A percentile compares a stretch with the other conserved stretches of the same genome.
phyloP scores from a whole-genome alignment of 2,113 vertebrate genomes.

The Ginglymostoma cirratum region DNA sequence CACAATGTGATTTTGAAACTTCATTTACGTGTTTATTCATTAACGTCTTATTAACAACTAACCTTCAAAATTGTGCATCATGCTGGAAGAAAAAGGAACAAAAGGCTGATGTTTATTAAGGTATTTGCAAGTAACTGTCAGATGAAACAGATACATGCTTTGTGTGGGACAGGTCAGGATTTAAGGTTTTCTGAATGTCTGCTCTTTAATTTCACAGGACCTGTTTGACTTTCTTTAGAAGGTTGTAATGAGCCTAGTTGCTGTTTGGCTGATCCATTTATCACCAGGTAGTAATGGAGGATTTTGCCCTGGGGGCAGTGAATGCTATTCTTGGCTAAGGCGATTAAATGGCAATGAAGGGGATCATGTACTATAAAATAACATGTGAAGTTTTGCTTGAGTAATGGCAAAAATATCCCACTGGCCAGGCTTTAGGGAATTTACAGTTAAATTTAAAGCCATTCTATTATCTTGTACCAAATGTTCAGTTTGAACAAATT shows the following conservation, averaged over 20 bases:
- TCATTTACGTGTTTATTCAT: slow-evolving; percentile 11
- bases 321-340: slow-evolving; percentile 57
- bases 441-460: slow-evolving; percentile 16
- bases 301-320: slow-evolving; percentile 55
- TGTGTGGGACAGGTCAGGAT: slow-evolving; percentile 38
- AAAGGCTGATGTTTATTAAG: slow-evolving; percentile 12
- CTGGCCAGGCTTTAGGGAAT: background rate
- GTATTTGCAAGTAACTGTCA: slow-evolving; percentile 17
- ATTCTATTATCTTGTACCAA: background rate
- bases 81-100: background rate
- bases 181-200: slow-evolving; percentile 55
- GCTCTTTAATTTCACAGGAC: slow-evolving; percentile 58
- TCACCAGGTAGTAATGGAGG: slow-evolving; percentile 62
- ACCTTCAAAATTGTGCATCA: slow-evolving; percentile 17
- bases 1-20: background rate
- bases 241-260: slow-evolving; percentile 60
- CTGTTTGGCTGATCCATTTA: slow-evolving; percentile 63
- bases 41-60: background rate
- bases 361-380: slow-evolving; percentile 45
- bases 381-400: slow-evolving; percentile 22
- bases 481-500: slow-evolving; percentile 11
- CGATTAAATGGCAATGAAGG: slow-evolving; percentile 57
- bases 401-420: slow-evolving; percentile 9
- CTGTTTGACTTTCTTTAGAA: slow-evolving; percentile 55
- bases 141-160: background rate